Evolutionary conservation across 2,797 vertebrate species (phyloP).

Genomic region (Gadopsis marmoratus): DNA sequence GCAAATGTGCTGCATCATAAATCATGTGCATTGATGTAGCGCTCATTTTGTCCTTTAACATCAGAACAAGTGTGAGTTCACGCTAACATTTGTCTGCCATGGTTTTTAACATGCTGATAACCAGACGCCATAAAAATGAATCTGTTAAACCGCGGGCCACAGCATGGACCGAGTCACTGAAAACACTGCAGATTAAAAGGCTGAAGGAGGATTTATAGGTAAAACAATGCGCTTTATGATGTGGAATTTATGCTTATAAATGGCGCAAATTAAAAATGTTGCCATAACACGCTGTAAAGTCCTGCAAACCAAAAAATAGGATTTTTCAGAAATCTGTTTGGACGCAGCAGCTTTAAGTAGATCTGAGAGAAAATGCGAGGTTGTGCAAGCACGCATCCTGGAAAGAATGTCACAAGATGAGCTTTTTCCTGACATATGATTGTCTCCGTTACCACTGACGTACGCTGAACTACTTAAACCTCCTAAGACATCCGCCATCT

Average conservation of each 20-base stretch:
- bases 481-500: neutral
- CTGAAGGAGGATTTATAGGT: conserved; percentile 31
- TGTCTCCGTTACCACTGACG: neutral
- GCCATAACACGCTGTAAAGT: conserved; percentile 20
- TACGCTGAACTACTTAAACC: neutral
- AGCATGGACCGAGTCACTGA: neutral
- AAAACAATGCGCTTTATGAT: conserved; percentile 28
- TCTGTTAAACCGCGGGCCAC: conserved; percentile 13
- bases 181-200: conserved; percentile 33
- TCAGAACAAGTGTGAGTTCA: conserved; percentile 27
- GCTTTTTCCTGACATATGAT: neutral
- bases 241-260: conserved; percentile 32
- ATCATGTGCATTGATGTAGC: neutral
- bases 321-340: conserved; percentile 34
- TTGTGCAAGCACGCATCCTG: conserved; percentile 30
- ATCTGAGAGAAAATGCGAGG: conserved; percentile 32
- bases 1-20: conserved; percentile 7
- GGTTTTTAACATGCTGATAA: conserved; percentile 32
- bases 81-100: conserved; percentile 13
- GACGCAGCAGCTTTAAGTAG: conserved; percentile 13
- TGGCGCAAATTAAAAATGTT: conserved; percentile 16
- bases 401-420: conserved; percentile 21
- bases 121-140: conserved; percentile 41
- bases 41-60: conserved; percentile 11
- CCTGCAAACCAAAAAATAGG: conserved; percentile 19